These are phyloP conservation scores for Trypoxylon attenuatum DNA, from an alignment of 2,888 invertebrate species.

Conservation along the genomic window DNA sequence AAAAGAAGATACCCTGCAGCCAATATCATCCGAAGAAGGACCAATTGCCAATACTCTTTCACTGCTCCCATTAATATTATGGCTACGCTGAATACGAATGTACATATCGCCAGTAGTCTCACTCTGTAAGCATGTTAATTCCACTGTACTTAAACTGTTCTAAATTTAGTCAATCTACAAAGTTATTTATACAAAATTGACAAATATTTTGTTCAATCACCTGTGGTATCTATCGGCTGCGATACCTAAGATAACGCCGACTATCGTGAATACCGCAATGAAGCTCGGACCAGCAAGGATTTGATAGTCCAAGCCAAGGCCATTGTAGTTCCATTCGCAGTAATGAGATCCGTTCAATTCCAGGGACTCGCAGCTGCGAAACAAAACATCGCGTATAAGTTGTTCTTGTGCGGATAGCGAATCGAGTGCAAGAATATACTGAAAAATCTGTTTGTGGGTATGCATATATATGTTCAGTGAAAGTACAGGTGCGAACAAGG, in stretches of 20 bases:
- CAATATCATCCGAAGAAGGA: slow-evolving; percentile 88
- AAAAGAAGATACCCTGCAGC: slow-evolving; percentile 82
- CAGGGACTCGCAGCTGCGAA: slow-evolving; percentile 79
- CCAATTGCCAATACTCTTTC: slow-evolving; percentile 92
- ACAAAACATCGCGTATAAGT: slow-evolving; percentile 21
- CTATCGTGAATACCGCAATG: slow-evolving; percentile 92
- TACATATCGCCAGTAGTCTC: slow-evolving; percentile 84
- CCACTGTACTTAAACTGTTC: too few species aligned
- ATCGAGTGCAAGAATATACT: neutral
- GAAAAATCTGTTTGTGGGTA: too few species aligned
- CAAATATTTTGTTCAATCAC: slow-evolving; percentile 51
- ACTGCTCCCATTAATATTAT: slow-evolving; percentile 91
- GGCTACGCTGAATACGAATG: slow-evolving; percentile 87
- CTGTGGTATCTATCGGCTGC: slow-evolving; percentile 83
- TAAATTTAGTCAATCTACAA: too few species aligned
- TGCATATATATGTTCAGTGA: slow-evolving; percentile 6
- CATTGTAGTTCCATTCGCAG: slow-evolving; percentile 96
- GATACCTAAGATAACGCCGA: slow-evolving; percentile 89
- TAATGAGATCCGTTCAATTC: slow-evolving; percentile 83
- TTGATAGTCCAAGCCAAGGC: slow-evolving; percentile 93
- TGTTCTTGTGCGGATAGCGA: slow-evolving; percentile 23
- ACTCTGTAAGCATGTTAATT: slow-evolving; percentile 76
- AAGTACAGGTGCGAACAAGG: slow-evolving; percentile 11
- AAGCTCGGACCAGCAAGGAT: slow-evolving; percentile 94
- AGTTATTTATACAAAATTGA: too few species aligned